A percentile compares a stretch with the other conserved stretches of the same genome.
Conservation (phyloP, 53 echinoderm and acorn worm genomes). For the Echinometra lucunter region DNA sequence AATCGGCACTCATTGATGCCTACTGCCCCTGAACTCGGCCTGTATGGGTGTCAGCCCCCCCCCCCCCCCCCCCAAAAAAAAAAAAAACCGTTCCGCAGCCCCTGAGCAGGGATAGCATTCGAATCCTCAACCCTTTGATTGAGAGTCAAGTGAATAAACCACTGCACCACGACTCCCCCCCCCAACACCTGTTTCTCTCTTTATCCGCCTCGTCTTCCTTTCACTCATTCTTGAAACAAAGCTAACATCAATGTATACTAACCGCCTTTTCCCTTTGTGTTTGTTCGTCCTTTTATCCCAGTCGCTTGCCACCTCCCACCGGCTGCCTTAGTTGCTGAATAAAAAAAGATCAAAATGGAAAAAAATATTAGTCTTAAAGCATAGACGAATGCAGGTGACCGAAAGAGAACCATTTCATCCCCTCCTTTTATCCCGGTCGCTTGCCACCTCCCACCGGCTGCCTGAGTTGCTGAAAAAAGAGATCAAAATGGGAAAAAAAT, state of each 20-base stretch:
- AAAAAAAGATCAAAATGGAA: background rate
- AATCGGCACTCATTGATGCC: no score
- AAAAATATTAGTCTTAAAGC: background rate
- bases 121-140: no score
- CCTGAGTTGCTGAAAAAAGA: background rate
- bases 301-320: background rate
- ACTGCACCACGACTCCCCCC: no score
- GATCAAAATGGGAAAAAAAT: background rate
- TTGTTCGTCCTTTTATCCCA: background rate
- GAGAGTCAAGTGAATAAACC: no score
- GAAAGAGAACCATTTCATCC: no score
- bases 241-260: background rate
- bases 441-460: background rate
- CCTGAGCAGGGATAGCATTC: no score
- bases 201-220: no score
- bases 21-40: background rate
- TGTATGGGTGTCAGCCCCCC: no score
- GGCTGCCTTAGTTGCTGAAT: background rate
- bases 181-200: no score
- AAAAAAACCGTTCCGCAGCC: no score
- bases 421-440: background rate
- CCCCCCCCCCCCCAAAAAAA: no score
- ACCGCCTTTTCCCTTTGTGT: background rate
- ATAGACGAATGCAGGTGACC: background rate
- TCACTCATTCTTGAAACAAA: background rate